Evolutionary conservation across 92 coral and sea anemone species (phyloP).

Genomic region (Desmophyllum pertusum): DNA sequence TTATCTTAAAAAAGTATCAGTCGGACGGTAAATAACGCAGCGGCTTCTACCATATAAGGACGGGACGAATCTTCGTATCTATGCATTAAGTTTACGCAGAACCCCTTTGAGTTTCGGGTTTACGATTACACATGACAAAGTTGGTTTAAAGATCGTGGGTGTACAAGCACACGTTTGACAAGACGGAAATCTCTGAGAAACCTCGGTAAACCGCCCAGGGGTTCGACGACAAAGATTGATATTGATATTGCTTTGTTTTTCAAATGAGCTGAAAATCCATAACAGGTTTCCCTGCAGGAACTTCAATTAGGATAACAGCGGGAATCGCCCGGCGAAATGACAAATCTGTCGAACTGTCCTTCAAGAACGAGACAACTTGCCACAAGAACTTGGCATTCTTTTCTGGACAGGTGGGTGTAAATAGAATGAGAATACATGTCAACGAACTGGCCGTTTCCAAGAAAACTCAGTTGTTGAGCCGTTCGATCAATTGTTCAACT

Average conservation of each 20-base stretch:
- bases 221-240: not conserved
- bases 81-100: not conserved
- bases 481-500: not conserved
- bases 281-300: constrained; percentile 13
- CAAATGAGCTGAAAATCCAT: constrained; percentile 1
- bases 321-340: not conserved
- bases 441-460: not conserved
- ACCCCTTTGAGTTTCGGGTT: not conserved
- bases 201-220: constrained; percentile 10
- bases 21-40: not conserved
- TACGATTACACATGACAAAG: not conserved
- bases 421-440: not conserved
- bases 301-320: constrained; percentile 13
- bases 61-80: not conserved
- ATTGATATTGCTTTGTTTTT: not conserved
- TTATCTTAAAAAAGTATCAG: not conserved
- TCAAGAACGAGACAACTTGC: constrained; percentile 7
- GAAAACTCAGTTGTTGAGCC: not conserved
- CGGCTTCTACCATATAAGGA: not conserved
- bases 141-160: not conserved
- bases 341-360: constrained; percentile 21
- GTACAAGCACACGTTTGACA: too few relatives aligned
- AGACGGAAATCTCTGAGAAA: not conserved
- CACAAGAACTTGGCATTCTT: not conserved
- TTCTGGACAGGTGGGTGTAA: constrained; percentile 26